Evolutionary conservation across 2,888 invertebrate species (phyloP), one percentile per base, ranked within the genome.

Genomic region (Acrocera orbiculus): DNA sequence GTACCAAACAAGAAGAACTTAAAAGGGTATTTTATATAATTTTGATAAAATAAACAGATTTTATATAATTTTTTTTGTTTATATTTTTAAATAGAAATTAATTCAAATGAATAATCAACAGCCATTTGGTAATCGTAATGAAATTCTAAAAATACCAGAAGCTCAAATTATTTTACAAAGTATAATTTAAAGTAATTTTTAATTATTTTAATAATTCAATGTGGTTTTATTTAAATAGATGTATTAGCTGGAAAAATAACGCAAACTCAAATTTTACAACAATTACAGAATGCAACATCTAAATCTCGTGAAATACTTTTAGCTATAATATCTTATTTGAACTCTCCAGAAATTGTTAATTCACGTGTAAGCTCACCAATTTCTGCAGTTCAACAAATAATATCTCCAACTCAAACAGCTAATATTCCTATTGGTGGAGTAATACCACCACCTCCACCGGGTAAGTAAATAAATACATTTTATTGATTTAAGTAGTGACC

Each of bases 161-260:
- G 77, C 78, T 10, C 77, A 78, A 54, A 76, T 78, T 30, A 73
- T 83, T 38, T 66, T 82, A 44, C 76, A 78, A 57, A 77, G 77
- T 76, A 51, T 44, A 26, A 16, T 28, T 19, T 6, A 19, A 19
- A 19, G 8, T 19, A 29, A 14, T 33, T 25, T 28, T 17, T 9
- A 9, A 36, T 13, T 16, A 30, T 29, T n/a, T n/a, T 32, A n/a
- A n/a, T n/a, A n/a, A n/a, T n/a, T n/a, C n/a, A n/a, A n/a, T n/a
- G n/a, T n/a, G n/a, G n/a, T n/a, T n/a, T n/a, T n/a, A n/a, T n/a
- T n/a, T n/a, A n/a, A n/a, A n/a, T n/a, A n/a, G n/a, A n/a, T n/a
- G n/a, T n/a, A n/a, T n/a, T n/a, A n/a, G n/a, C n/a, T n/a, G 82
- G 82, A 36, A 81, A 83, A 57, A 73, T 83, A 38, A 78, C 80